Base-by-base conservation (phyloP, 2,888 invertebrate species). In the Mimumesa dahlbomi region DNA sequence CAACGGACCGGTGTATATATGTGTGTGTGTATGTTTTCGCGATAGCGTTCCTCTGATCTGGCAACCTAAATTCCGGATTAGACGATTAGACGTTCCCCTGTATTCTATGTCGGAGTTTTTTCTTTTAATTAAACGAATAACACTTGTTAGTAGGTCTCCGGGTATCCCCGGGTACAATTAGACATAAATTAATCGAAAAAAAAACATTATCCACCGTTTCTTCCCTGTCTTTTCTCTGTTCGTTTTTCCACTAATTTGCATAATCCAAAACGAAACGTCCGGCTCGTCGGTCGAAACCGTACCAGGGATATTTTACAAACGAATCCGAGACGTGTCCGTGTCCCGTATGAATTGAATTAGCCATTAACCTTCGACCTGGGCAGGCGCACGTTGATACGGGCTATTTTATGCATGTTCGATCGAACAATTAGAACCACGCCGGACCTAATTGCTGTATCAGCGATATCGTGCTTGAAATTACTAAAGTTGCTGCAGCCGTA, bases 1-100 rank as follows among this genome's bases (percentile, higher is more conserved):
- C 54, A 49, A 63, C 48, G 64, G 48, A 66, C 29, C 21, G 1
- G 9, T n/a, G 43, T n/a, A n/a, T n/a, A n/a, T n/a, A n/a, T n/a
- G n/a, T n/a, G n/a, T n/a, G n/a, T n/a, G 31, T 13, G 38, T 2
- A 9, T 31, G 53, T 48, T 45, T 36, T 21, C 14, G 40, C 48
- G 45, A 13, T 9, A 6, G 13, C 22, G 22, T 50, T 22, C 16
- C 36, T 21, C 16, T 19, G 43, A 36, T 52, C 21, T 21, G 2
- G 59, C 6, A n/a, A 25, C 19, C 34, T 34, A 59, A 64, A 59
- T 59, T 49, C 22, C 18, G 19, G 9, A 25, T 13, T 14, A n/a
- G 25, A 31, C 43, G 36, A 36, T 46, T 46, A 57, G 56, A 46
- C n/a, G 36, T 43, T 22, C 14, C 25, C 25, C 9, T 29, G 7